Percentiles rank a stretch among this genome's conserved stretches.
phyloP scores from a whole-genome alignment of 2,113 vertebrate species.

The Plestiodon gilberti region DNA sequence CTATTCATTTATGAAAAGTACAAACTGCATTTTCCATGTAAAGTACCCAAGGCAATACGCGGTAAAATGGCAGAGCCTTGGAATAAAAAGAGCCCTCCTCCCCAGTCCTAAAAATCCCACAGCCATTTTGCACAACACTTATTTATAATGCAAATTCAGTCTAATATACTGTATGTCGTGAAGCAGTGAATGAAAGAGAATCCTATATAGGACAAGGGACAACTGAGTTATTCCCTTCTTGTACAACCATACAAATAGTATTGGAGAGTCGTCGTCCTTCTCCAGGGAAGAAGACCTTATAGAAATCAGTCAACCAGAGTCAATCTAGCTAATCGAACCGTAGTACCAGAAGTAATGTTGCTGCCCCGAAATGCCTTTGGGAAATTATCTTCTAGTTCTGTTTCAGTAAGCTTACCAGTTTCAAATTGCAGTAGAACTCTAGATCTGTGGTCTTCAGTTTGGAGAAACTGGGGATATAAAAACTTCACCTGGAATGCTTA shows the following conservation, averaged over 20 bases:
- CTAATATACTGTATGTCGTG: background rate
- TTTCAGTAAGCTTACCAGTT: background rate
- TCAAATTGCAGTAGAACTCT: background rate
- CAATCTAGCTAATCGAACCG: background rate
- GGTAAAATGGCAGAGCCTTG: too few species aligned
- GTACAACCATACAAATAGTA: background rate
- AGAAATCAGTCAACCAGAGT: background rate
- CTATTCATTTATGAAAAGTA: too few species aligned
- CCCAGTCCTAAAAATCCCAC: too few species aligned
- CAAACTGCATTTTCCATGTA: too few species aligned
- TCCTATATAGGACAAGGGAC: background rate
- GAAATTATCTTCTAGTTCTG: slow-evolving; percentile 10
- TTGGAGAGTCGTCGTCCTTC: background rate
- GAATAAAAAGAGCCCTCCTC: too few species aligned
- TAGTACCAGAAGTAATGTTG: background rate
- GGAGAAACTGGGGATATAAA: background rate
- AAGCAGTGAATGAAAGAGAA: background rate
- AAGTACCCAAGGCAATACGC: too few species aligned
- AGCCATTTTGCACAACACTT: background rate
- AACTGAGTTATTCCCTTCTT: background rate
- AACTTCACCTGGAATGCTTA: background rate
- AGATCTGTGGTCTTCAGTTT: background rate
- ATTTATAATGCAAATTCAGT: background rate
- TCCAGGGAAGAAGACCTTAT: background rate
- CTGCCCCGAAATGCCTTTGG: background rate